Evolutionary conservation across 2,888 invertebrate genomes (phyloP), one percentile per base, ranked within the genome.

Genomic region (Lycia hirtaria): DNA sequence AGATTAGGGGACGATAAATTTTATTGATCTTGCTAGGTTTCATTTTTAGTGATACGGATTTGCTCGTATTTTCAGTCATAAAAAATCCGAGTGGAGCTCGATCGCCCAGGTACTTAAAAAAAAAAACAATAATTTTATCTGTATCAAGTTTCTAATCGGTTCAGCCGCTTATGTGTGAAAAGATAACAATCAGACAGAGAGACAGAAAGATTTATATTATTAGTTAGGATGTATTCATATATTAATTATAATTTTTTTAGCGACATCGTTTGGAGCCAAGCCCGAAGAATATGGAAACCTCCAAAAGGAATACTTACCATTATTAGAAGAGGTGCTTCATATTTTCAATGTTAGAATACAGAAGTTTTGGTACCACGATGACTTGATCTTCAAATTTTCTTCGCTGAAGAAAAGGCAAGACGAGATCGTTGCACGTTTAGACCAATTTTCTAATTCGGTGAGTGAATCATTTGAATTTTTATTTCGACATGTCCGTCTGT

Each of bases 261-360:
- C 45, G 4, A 45, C 45, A 4, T 22, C 45, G n/a, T 65, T 67
- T 9, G 33, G 69, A 0, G 6, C 17, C 3, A 14, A 24, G 7
- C 28, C 44, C 2, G 30, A 49, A 40, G 50, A 56, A 3, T 44
- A 38, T 12, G 24, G 50, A 10, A 17, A 6, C n/a, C 15, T 56
- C 1, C 30, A 50, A 4, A 38, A 56, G 12, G 19, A 56, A 6
- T 56, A 49, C 7, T 19, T 56, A 6, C 17, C 37, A 9, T 17
- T 45, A 4, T 24, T 41, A 4, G 33, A 41, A 17, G 51, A 41
- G 35, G 20, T n/a, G 3, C 14, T 56, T 2, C 20, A 43, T 1
- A 50, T 50, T 12, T 10, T 45, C 4, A 50, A 30, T 14, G 12
- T 30, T 0, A 60, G 69, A 1, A 69, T 72, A 26, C 68, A 69